These are phyloP conservation scores for Pentamera pediparva DNA, from an alignment of 53 echinoderm and acorn worm species.

Conservation along the genomic window DNA sequence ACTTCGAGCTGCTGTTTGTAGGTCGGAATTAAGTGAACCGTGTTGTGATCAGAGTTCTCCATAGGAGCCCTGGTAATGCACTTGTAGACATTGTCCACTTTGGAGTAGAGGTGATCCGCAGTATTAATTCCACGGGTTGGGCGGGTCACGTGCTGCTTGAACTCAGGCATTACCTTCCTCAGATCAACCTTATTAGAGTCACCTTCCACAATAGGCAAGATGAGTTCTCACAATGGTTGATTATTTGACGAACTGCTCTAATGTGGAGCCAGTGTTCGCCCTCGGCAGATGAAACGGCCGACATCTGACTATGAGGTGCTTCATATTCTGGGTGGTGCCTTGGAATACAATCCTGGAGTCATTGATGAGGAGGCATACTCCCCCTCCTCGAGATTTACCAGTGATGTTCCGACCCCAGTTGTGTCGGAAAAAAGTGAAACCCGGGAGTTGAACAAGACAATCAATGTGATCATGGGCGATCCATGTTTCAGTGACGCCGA, in stretches of 20 bases:
- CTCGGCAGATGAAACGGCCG: neutral
- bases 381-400: neutral
- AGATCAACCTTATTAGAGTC: too few species aligned
- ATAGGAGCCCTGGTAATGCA: slow-evolving; percentile 27
- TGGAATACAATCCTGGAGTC: neutral
- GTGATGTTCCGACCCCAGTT: neutral
- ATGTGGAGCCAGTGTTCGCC: too few species aligned
- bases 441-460: neutral
- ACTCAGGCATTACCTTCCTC: too few species aligned
- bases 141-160: too few species aligned
- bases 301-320: neutral
- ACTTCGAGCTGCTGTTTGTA: slow-evolving; percentile 35
- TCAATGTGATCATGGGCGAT: neutral
- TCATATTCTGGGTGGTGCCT: neutral
- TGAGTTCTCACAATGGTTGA: too few species aligned
- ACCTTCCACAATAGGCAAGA: too few species aligned
- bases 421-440: neutral
- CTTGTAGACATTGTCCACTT: slow-evolving; percentile 13
- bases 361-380: neutral
- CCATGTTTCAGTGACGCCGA: neutral
- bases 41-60: slow-evolving; percentile 53
- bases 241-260: too few species aligned
- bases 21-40: slow-evolving; percentile 39
- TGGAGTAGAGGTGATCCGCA: neutral
- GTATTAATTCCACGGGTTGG: neutral